Conservation (phyloP, 2,888 invertebrate species). For the Ferrisia virgata region DNA sequence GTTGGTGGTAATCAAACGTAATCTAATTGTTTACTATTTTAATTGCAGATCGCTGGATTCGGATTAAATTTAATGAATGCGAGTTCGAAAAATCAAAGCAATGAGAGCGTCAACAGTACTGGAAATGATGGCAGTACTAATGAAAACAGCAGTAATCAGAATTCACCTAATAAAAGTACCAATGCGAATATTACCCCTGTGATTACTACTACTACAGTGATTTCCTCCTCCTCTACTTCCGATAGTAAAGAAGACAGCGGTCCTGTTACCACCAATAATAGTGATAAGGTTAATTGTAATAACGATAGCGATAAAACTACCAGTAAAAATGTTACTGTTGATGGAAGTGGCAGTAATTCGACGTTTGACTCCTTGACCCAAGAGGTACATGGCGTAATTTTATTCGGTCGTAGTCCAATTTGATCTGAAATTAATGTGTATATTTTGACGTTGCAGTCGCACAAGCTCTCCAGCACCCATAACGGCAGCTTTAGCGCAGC, state of each 20-base stretch:
- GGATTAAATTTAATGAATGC: background rate
- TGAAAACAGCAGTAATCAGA: background rate
- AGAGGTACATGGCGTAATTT: slow-evolving; percentile 8
- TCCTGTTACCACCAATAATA: slow-evolving; percentile 16
- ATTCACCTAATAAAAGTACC: background rate
- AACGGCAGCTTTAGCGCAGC: slow-evolving; percentile 13
- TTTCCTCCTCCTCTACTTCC: background rate
- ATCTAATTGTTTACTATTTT: background rate
- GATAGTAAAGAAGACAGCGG: background rate
- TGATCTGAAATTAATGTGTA: too few relatives aligned
- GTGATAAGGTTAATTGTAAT: slow-evolving; percentile 11
- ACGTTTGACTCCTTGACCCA: background rate
- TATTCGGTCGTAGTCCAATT: background rate
- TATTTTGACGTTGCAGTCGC: background rate
- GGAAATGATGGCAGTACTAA: slow-evolving; percentile 15
- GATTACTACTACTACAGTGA: background rate
- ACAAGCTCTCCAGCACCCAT: background rate
- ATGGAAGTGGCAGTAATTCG: slow-evolving; percentile 10
- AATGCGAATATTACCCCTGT: background rate
- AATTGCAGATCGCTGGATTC: background rate
- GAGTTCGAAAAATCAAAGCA: slow-evolving; percentile 9
- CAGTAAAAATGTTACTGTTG: background rate
- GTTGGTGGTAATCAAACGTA: background rate
- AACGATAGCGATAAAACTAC: background rate
- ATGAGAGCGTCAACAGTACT: slow-evolving; percentile 8